phyloP scores from a whole-genome alignment of 2,797 vertebrate genomes.

The Tenualosa thibaudeaui region DNA sequence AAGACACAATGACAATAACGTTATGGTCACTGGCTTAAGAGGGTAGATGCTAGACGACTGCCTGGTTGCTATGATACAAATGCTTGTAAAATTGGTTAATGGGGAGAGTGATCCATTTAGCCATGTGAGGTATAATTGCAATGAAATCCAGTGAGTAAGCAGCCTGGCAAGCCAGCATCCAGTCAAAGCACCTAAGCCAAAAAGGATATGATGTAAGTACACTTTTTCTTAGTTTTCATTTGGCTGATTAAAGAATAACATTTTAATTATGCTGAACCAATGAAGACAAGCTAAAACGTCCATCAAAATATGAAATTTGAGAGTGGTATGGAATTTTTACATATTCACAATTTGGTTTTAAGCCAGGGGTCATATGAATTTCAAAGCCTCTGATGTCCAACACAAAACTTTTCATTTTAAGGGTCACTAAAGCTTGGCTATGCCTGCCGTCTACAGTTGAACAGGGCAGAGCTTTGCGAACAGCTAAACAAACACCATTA shows the following conservation, averaged over 20 bases:
- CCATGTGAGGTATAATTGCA: constrained; percentile 26
- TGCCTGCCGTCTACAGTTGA: neutral
- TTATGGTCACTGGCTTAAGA: constrained; percentile 14
- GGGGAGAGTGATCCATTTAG: constrained; percentile 22
- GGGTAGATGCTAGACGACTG: neutral
- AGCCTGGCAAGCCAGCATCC: neutral
- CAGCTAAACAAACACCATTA: constrained; percentile 79
- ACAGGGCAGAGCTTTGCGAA: neutral
- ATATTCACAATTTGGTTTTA: neutral
- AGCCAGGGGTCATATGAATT: neutral
- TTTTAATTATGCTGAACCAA: neutral
- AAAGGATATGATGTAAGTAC: constrained; percentile 28
- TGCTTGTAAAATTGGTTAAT: constrained; percentile 1
- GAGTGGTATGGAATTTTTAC: neutral
- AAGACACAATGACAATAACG: neutral
- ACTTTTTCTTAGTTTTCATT: neutral
- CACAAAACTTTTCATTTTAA: no score
- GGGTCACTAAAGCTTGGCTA: neutral
- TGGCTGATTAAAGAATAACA: neutral
- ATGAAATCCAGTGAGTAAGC: constrained; percentile 12
- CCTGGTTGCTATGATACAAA: constrained; percentile 22
- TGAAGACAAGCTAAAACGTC: neutral
- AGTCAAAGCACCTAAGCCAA: neutral
- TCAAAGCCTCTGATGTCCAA: neutral
- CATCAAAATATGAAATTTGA: neutral